Evolutionary conservation across 2,888 invertebrate species (phyloP).

Genomic region (Xylocampa areola): DNA sequence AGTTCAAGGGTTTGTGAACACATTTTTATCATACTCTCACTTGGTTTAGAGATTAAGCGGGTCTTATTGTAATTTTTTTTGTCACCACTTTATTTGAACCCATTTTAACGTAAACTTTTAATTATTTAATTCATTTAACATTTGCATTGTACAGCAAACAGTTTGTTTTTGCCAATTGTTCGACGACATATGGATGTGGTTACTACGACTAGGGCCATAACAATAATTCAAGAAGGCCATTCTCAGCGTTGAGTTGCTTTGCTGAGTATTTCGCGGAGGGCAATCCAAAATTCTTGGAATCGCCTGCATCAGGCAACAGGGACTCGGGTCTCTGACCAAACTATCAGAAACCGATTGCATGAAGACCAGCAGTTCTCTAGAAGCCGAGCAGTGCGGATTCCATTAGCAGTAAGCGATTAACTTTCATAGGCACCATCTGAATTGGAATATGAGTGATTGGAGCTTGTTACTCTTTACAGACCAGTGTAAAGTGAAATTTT

Average conservation of each 20-base stretch:
- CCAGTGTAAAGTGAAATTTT: neutral
- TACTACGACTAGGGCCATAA: neutral
- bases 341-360: conserved; percentile 3
- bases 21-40: too few species aligned
- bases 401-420: neutral
- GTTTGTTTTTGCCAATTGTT: neutral
- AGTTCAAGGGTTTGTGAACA: too few species aligned
- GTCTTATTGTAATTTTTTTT: too few species aligned
- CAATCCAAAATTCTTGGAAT: conserved; percentile 12
- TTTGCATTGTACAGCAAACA: neutral
- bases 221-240: conserved; percentile 11
- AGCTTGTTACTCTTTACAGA: neutral
- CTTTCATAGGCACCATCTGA: neutral
- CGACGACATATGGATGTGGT: conserved; percentile 1
- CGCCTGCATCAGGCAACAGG: conserved; percentile 1
- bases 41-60: too few species aligned
- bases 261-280: conserved; percentile 5
- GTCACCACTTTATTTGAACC: too few species aligned
- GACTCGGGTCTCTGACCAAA: conserved; percentile 2
- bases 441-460: conserved; percentile 1
- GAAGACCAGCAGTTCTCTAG: conserved; percentile 4
- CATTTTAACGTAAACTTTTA: too few species aligned
- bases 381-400: neutral
- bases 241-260: conserved; percentile 8
- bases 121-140: too few species aligned